Conservation (phyloP, 2,797 vertebrate species). For the Synaphobranchus kaupii region DNA sequence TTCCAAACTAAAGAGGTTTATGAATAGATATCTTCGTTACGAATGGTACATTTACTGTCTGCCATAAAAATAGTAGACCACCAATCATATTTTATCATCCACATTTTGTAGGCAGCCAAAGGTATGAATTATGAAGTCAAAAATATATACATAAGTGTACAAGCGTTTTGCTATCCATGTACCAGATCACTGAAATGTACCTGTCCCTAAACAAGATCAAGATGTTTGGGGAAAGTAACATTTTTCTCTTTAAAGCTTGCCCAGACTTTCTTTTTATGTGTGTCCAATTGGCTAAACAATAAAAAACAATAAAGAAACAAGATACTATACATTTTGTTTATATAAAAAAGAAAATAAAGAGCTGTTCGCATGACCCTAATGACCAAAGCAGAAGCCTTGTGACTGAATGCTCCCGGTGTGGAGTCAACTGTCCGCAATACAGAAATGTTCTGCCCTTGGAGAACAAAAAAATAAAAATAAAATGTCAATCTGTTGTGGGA, state of each 20-base stretch:
- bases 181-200: slow-evolving; percentile 57
- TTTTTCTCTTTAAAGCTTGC: slow-evolving; percentile 32
- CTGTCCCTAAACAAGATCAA: slow-evolving; percentile 39
- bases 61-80: not conserved
- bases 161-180: slow-evolving; percentile 31
- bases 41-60: not conserved
- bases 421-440: not conserved
- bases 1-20: not conserved
- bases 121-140: not conserved
- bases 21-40: not conserved
- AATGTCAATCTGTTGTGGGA: slow-evolving; percentile 52
- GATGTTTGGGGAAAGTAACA: slow-evolving; percentile 16
- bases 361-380: not conserved
- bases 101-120: not conserved
- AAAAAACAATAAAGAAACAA: not conserved
- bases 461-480: slow-evolving; percentile 28
- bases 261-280: not conserved
- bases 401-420: not conserved
- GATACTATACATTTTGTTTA: not conserved
- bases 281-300: not conserved
- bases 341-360: not conserved
- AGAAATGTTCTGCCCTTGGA: slow-evolving; percentile 20
- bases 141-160: not conserved
- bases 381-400: not conserved
- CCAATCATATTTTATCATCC: not conserved